These are phyloP conservation scores for Semotilus atromaculatus DNA, from an alignment of 2,797 vertebrate species.

Conservation along the genomic window DNA sequence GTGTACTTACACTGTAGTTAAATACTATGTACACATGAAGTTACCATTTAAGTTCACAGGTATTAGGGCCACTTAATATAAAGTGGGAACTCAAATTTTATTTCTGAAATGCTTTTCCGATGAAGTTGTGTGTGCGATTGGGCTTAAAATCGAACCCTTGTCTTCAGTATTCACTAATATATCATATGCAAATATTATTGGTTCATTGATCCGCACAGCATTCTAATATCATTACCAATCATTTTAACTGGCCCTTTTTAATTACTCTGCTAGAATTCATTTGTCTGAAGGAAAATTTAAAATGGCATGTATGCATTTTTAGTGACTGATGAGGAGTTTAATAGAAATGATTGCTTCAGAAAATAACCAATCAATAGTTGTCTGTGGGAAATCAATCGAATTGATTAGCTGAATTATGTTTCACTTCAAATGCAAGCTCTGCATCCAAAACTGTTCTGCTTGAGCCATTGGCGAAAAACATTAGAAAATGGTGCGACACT, in stretches of 20 bases:
- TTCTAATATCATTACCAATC: slow-evolving; percentile 1
- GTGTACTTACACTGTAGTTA: too few species aligned
- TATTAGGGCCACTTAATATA: too few species aligned
- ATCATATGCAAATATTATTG: background rate
- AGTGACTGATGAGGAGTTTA: slow-evolving; percentile 37
- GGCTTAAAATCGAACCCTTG: background rate
- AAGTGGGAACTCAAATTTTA: too few species aligned
- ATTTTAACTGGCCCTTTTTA: slow-evolving; percentile 13
- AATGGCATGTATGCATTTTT: slow-evolving; percentile 22
- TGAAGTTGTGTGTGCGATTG: background rate
- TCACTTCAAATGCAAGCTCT: background rate
- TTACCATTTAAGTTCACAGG: too few species aligned
- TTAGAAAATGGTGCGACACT: background rate
- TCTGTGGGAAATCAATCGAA: slow-evolving; percentile 17
- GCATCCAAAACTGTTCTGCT: background rate
- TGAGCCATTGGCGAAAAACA: background rate
- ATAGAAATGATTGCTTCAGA: slow-evolving; percentile 32
- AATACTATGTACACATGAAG: too few species aligned
- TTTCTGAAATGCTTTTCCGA: background rate
- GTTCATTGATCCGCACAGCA: slow-evolving; percentile 18
- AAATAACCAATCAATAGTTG: slow-evolving; percentile 28
- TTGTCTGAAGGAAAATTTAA: background rate
- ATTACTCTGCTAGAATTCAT: slow-evolving; percentile 1
- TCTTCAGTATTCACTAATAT: background rate
- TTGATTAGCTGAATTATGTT: slow-evolving; percentile 28